Conservation (phyloP, 2,797 vertebrate species). For the Manis crassicaudata region DNA sequence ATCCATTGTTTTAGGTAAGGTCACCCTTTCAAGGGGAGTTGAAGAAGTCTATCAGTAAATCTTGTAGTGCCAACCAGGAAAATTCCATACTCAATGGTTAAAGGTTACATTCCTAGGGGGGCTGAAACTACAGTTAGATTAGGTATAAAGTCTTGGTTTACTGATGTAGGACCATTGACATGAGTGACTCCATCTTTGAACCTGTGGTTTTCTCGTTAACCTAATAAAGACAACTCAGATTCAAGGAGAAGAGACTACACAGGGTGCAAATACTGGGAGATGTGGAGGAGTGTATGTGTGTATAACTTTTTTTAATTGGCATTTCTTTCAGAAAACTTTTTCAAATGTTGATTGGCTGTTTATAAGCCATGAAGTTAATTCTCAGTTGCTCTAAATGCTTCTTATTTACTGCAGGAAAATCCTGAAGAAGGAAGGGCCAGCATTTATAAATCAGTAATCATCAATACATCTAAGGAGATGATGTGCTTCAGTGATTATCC, state of each 20-base stretch:
- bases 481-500: slow-evolving; percentile 96
- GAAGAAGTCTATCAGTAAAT: too few relatives aligned
- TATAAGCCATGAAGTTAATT: not conserved
- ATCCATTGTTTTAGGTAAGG: too few relatives aligned
- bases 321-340: slow-evolving; percentile 48
- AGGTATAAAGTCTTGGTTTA: too few relatives aligned
- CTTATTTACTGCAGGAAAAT: slow-evolving; percentile 83
- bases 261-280: not conserved
- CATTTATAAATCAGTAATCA: slow-evolving; percentile 92
- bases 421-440: slow-evolving; percentile 86
- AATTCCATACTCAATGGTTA: too few relatives aligned
- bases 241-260: not conserved
- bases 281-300: not conserved
- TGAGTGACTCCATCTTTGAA: too few relatives aligned
- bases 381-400: not conserved
- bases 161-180: too few relatives aligned
- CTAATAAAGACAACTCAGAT: not conserved
- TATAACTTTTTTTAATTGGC: not conserved
- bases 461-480: slow-evolving; percentile 96
- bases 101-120: too few relatives aligned
- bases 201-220: too few relatives aligned
- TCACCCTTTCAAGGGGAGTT: too few relatives aligned
- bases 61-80: too few relatives aligned
- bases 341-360: not conserved
- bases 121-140: too few relatives aligned